Conservation (phyloP, 2,888 invertebrate genomes). For the Agrotis clavis region DNA sequence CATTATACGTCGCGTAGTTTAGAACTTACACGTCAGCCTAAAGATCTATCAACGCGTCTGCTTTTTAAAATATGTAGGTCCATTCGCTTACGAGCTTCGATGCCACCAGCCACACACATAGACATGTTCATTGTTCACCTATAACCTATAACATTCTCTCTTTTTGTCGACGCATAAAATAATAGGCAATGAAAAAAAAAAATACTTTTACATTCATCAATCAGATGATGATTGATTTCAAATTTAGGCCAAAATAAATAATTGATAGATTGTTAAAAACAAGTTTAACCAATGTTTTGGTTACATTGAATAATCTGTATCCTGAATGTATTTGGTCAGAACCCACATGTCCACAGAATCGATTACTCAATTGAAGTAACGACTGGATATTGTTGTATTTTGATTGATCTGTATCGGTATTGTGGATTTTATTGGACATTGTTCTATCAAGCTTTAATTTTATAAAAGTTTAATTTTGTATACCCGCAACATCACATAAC, state of each 20-base stretch:
- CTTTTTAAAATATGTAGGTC: too few species aligned
- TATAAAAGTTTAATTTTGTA: background rate
- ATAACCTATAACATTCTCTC: too few species aligned
- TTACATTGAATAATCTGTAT: background rate
- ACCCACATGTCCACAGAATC: background rate
- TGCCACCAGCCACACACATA: too few species aligned
- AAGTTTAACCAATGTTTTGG: background rate
- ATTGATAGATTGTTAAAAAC: background rate
- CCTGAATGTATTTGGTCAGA: background rate
- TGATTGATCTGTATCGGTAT: conserved; percentile 3
- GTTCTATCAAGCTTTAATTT: background rate
- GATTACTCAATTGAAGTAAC: conserved; percentile 15
- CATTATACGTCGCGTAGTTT: too few species aligned
- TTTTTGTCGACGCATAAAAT: background rate
- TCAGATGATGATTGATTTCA: background rate
- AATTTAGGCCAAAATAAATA: background rate
- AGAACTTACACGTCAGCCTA: too few species aligned
- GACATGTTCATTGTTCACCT: too few species aligned
- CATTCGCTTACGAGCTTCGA: too few species aligned
- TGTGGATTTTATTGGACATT: background rate
- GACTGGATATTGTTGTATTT: conserved; percentile 10
- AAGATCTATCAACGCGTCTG: too few species aligned
- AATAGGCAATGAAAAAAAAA: background rate
- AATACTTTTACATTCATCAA: background rate
- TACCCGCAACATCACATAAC: too few species aligned